Conservation (phyloP, 2,888 invertebrate species). For the Acanthoscelides obtectus region DNA sequence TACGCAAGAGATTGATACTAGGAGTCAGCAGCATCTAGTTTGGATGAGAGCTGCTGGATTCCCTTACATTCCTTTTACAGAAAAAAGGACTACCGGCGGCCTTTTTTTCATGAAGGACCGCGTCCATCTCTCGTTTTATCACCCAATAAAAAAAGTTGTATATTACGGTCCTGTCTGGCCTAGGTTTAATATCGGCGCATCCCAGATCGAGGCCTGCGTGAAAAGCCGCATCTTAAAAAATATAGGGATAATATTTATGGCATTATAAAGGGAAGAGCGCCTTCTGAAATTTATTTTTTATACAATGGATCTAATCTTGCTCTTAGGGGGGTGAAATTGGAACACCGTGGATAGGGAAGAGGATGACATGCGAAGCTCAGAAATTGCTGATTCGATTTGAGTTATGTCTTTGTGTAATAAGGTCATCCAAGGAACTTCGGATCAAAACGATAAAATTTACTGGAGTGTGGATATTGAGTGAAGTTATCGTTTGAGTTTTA, state of each 20-base stretch:
- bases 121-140: not conserved
- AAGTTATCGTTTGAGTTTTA: not conserved
- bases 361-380: not conserved
- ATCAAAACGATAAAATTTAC: not conserved
- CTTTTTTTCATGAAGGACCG: not conserved
- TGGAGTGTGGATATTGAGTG: not conserved
- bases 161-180: not conserved
- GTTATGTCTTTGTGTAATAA: not conserved
- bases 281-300: not conserved
- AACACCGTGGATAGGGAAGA: not conserved
- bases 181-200: not conserved
- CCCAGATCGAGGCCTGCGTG: not conserved
- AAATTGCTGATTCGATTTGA: not conserved
- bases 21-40: too few species aligned
- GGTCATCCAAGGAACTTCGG: not conserved
- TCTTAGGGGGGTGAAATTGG: not conserved
- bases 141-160: not conserved
- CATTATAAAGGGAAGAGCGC: not conserved
- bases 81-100: not conserved
- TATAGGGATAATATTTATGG: not conserved
- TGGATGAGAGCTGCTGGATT: too few species aligned
- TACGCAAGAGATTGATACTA: too few species aligned
- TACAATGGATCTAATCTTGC: not conserved
- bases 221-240: not conserved
- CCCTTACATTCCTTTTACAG: too few species aligned